A percentile compares a stretch with the other conserved stretches of the same genome.
phyloP scores from a whole-genome alignment of 2,797 vertebrate genomes.

The Falco rusticolus region DNA sequence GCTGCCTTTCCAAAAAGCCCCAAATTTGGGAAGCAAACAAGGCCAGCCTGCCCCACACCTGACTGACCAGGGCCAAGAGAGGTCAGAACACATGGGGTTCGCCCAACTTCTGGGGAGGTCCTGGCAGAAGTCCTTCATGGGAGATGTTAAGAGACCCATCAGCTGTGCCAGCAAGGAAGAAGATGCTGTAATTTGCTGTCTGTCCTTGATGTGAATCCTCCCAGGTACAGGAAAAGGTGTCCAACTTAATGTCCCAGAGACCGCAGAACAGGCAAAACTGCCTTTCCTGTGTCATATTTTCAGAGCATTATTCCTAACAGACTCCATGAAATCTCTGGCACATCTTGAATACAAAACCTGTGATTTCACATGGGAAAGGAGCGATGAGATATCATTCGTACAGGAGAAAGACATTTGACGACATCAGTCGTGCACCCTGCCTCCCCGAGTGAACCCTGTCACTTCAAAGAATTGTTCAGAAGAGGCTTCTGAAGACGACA shows the following conservation, averaged over 20 bases:
- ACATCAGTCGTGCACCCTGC: accelerated
- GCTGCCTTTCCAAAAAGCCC: not conserved
- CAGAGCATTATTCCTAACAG: not conserved
- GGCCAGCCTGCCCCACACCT: not conserved
- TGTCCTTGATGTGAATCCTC: not conserved
- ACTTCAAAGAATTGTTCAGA: not conserved
- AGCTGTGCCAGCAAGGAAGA: not conserved
- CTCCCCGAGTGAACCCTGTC: not conserved
- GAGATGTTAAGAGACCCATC: not conserved
- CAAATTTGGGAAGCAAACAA: not conserved
- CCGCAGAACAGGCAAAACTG: not conserved
- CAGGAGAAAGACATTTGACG: not conserved
- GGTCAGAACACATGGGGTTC: accelerated
- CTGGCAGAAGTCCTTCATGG: not conserved
- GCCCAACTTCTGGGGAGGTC: not conserved
- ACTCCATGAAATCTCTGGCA: not conserved
- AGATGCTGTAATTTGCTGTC: not conserved
- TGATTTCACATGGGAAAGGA: not conserved
- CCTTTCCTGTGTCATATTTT: not conserved
- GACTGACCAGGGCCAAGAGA: not conserved
- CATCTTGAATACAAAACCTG: not conserved
- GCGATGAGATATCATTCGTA: not conserved
- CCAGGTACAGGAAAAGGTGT: not conserved
- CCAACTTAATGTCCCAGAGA: not conserved
- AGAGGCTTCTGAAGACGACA: not conserved